Evolutionary conservation across 2,888 invertebrate genomes (phyloP), one percentile per base, ranked within the genome.

Genomic region (Beris morrisii): DNA sequence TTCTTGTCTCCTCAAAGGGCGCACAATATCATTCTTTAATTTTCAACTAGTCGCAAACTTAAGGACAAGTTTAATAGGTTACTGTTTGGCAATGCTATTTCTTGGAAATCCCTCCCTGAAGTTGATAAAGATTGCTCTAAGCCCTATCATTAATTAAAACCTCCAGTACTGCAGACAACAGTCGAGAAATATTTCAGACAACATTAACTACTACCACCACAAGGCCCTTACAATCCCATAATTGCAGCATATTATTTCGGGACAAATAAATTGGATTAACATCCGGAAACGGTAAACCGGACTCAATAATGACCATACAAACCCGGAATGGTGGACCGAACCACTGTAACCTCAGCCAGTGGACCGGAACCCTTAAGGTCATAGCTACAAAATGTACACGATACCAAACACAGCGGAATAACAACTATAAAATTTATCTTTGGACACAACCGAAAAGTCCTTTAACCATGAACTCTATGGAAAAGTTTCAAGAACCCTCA

Each of bases 221-320:
- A 38, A n/a, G 2, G 9, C n/a, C 9, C 44, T 44, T 44, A 44
- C 44, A 12, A 48, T 12, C 48, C 48, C 3, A 12, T 38, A 38
- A 38, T 38, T 38, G 38, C 9, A 3, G 38, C 5, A 38, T 9
- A 38, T 38, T 38, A 38, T 7, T 38, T 38, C 38, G 38, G 9
- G 38, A 38, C 38, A 38, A 38, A 9, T 38, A 38, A 38, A 38
- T 7, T 7, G 38, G 38, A 38, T 48, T 48, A 48, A 13, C 5
- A 48, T 6, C 48, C n/a, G 48, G 48, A 48, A 48, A 48, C 48
- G 48, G 48, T 11, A 48, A 48, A 13, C 48, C n/a, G 15, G 12
- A 48, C 13, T 48, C 15, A 48, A 48, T n/a, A 48, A 48, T 15
- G 48, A 48, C 15, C 48, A 48, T 48, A 48, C 12, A n/a, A 15